Percentiles rank a stretch among this genome's conserved stretches.
phyloP scores from a whole-genome alignment of 53 echinoderm and acorn worm species.

The Echinometra lucunter region DNA sequence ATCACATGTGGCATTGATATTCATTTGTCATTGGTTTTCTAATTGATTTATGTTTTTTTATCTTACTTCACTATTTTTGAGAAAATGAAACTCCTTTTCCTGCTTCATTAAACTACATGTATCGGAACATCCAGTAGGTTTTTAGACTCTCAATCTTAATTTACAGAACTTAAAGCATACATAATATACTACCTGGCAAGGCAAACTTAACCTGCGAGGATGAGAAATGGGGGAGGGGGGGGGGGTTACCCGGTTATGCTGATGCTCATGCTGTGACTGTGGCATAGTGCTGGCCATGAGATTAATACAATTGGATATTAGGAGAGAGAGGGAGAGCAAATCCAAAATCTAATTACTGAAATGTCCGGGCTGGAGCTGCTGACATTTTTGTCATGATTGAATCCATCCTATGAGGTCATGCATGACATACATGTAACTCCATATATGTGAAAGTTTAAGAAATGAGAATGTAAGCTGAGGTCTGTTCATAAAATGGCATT shows the following conservation, averaged over 20 bases:
- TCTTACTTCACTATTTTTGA: no score
- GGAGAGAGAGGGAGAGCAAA: background rate
- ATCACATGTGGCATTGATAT: no score
- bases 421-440: background rate
- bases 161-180: background rate
- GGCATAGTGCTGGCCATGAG: background rate
- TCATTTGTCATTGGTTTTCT: no score
- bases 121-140: no score
- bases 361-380: background rate
- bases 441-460: background rate
- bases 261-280: conserved; percentile 11
- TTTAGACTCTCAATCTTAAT: background rate
- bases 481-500: background rate
- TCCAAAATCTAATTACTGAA: conserved; percentile 31
- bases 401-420: conserved; percentile 36
- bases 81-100: no score
- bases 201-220: background rate
- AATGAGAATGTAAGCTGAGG: background rate
- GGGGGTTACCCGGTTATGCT: background rate
- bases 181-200: background rate
- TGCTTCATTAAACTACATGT: no score
- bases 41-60: no score
- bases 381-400: conserved; percentile 18
- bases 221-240: background rate
- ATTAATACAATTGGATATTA: conserved; percentile 9